Conservation (phyloP, 2,888 invertebrate species). For the Phania funesta region DNA sequence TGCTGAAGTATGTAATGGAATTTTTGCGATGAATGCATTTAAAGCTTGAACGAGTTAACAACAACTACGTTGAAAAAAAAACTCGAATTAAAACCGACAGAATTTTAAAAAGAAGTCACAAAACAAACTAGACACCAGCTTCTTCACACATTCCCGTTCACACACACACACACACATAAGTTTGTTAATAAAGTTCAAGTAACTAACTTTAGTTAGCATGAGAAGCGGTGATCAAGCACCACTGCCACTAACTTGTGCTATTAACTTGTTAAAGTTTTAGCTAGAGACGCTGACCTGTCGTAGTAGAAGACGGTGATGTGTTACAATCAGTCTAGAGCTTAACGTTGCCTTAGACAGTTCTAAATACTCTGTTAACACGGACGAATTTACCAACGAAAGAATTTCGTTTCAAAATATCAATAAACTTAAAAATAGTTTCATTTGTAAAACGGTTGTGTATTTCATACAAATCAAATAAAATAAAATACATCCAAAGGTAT, state of each 20-base stretch:
- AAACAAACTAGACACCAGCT: conserved; percentile 28
- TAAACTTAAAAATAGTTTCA: conserved; percentile 10
- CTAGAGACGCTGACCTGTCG: conserved; percentile 35
- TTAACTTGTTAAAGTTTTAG: background rate
- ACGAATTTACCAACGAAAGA: conserved; percentile 1
- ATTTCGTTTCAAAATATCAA: background rate
- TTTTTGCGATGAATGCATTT: conserved; percentile 47
- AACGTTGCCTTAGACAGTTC: conserved; percentile 62
- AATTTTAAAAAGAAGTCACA: conserved; percentile 22
- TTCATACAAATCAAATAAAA: background rate
- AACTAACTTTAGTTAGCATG: conserved; percentile 29
- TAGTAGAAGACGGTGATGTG: conserved; percentile 22
- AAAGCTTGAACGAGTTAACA: conserved; percentile 39
- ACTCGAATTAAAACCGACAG: background rate
- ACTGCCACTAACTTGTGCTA: background rate
- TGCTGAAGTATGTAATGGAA: conserved; percentile 43
- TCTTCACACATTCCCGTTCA: conserved; percentile 5
- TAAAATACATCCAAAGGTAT: background rate
- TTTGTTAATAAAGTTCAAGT: conserved; percentile 19
- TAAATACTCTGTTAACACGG: conserved; percentile 39
- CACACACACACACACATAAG: background rate
- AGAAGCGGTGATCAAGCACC: conserved; percentile 51
- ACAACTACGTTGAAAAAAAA: conserved; percentile 17
- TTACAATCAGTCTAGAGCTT: conserved; percentile 60
- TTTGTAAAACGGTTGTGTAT: background rate